A percentile compares a stretch with the other conserved stretches of the same genome.
Evolutionary conservation across 1,140 invertebrate genomes (phyloP).

Genomic region (Pygmarrhopalites habei): DNA sequence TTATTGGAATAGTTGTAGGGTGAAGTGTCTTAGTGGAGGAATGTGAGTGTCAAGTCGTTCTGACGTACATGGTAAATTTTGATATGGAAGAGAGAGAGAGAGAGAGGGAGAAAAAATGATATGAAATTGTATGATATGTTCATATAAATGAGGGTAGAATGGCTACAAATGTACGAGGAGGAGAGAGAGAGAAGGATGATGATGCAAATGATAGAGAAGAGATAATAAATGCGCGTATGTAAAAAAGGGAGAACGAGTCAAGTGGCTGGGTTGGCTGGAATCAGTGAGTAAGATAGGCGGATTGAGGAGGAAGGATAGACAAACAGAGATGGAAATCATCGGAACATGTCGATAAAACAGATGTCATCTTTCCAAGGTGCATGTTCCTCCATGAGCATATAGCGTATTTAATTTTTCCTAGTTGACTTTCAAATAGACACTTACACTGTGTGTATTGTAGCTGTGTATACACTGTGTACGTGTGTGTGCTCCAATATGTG

Average conservation of each 20-base stretch:
- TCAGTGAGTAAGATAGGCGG: not conserved
- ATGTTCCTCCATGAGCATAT: not conserved
- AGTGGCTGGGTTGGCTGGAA: conserved; percentile 4
- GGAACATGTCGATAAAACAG: conserved; percentile 28
- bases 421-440: not conserved
- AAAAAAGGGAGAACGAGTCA: not conserved
- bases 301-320: conserved; percentile 2
- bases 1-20: not conserved
- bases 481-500: not conserved
- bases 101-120: not conserved
- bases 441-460: too few relatives aligned
- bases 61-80: not conserved
- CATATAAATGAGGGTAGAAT: not conserved
- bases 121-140: not conserved
- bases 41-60: not conserved
- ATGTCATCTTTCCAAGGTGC: conserved; percentile 16
- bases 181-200: not conserved
- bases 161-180: not conserved
- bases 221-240: not conserved
- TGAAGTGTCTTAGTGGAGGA: not conserved
- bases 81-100: not conserved
- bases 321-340: conserved; percentile 12
- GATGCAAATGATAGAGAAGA: not conserved
- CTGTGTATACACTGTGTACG: not conserved
- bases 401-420: not conserved